Percentiles rank a stretch among this genome's conserved stretches.
phyloP scores from a whole-genome alignment of 2,888 invertebrate genomes.

The Teleogryllus oceanicus region DNA sequence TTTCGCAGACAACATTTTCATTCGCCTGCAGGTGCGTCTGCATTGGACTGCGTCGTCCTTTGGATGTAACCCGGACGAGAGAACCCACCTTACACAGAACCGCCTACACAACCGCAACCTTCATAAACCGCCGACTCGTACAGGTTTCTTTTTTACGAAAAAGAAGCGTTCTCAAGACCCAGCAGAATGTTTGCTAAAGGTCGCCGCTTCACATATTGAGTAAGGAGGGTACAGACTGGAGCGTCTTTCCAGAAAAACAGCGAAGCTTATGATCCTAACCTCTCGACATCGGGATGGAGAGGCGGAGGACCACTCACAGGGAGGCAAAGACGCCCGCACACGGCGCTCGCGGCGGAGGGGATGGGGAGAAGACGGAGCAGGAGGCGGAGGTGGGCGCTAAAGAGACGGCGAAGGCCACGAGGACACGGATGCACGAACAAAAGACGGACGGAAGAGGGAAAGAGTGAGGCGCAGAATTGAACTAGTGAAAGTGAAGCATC shows the following conservation, averaged over 20 bases:
- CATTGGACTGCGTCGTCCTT: no score
- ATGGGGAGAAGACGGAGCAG: background rate
- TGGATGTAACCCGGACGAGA: background rate
- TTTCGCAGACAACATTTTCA: no score
- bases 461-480: no score
- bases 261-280: background rate
- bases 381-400: background rate
- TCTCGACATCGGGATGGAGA: background rate
- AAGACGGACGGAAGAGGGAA: no score
- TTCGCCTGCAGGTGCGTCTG: no score
- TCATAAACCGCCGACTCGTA: background rate
- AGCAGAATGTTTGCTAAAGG: background rate
- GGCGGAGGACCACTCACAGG: background rate
- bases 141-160: background rate
- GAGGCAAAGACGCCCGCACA: background rate
- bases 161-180: background rate
- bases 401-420: no score
- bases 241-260: slow-evolving; percentile 4
- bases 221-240: slow-evolving; percentile 18
- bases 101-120: background rate
- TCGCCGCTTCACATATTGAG: slow-evolving; percentile 18
- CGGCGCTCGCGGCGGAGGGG: background rate
- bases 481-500: no score
- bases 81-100: background rate
- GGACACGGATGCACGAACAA: no score